Percentiles rank a stretch among this genome's conserved stretches.
phyloP scores from a whole-genome alignment of 2,113 vertebrate genomes.

The Pseudorasbora parva region DNA sequence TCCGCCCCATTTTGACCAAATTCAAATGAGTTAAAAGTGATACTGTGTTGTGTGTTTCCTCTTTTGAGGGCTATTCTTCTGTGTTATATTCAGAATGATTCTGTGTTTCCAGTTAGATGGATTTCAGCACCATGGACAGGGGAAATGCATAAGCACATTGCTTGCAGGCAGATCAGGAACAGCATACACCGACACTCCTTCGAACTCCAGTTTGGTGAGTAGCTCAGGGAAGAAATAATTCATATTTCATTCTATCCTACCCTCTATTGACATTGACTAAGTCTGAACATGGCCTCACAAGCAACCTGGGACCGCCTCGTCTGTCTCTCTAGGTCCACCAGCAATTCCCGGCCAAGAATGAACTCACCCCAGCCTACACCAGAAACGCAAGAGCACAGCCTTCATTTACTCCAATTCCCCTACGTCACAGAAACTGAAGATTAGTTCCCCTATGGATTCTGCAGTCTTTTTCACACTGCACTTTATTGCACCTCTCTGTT shows the following conservation, averaged over 20 bases:
- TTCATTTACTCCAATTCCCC: constrained; percentile 34
- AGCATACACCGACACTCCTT: neutral
- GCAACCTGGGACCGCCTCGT: constrained; percentile 17
- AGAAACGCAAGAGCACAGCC: neutral
- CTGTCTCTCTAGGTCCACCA: constrained; percentile 3
- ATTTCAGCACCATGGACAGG: constrained; percentile 33
- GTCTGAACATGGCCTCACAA: constrained; percentile 14
- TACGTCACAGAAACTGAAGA: constrained; percentile 11
- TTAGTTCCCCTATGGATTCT: constrained; percentile 23
- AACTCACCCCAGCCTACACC: constrained; percentile 2
- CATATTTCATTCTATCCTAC: neutral
- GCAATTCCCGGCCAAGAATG: constrained; percentile 3
- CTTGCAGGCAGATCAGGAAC: constrained; percentile 10
- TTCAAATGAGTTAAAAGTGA: neutral
- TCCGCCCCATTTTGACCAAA: neutral
- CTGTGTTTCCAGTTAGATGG: neutral
- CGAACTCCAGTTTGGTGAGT: constrained; percentile 12
- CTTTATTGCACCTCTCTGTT: constrained; percentile 9
- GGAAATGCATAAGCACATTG: neutral
- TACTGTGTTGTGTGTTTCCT: neutral
- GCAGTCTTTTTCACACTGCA: constrained; percentile 13
- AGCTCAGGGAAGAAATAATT: constrained; percentile 20
- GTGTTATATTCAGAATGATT: neutral
- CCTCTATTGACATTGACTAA: constrained; percentile 19
- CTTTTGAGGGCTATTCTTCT: neutral